A percentile compares a stretch with the other conserved stretches of the same genome.
phyloP scores from a whole-genome alignment of 2,888 invertebrate species.

The Willowsia nigromaculata region DNA sequence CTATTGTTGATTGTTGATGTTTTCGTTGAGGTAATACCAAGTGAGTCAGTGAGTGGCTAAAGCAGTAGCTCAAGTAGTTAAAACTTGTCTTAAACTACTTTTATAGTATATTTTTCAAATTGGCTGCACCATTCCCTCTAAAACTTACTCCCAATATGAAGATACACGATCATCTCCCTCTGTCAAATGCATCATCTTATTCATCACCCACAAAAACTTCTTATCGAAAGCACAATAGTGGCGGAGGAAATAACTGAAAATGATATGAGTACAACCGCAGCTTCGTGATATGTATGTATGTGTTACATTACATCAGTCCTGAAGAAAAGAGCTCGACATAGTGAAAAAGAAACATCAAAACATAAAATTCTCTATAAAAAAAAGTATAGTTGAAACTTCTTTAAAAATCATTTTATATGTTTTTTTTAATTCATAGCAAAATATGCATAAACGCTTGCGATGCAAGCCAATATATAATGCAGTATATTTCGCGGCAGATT shows the following conservation, averaged over 20 bases:
- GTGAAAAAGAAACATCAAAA: background rate
- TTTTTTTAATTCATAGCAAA: background rate
- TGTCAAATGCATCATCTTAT: background rate
- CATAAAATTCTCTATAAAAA: background rate
- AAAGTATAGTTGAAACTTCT: background rate
- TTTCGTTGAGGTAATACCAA: background rate
- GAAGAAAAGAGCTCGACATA: background rate
- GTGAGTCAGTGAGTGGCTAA: background rate
- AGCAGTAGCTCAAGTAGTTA: background rate
- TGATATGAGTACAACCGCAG: constrained; percentile 22
- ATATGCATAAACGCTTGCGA: background rate
- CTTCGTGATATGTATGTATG: background rate
- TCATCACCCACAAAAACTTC: background rate
- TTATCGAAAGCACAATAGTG: background rate
- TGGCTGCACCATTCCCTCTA: background rate
- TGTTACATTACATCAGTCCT: constrained; percentile 24
- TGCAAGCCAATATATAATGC: background rate
- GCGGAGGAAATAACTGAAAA: background rate
- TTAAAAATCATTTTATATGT: background rate
- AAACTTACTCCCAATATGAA: background rate
- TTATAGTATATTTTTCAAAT: constrained; percentile 15
- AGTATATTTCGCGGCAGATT: background rate
- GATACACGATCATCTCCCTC: background rate
- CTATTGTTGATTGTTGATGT: background rate
- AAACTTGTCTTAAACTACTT: constrained; percentile 42